Base-by-base conservation (phyloP, 2,888 invertebrate genomes). In the Stictocephala bisonia region DNA sequence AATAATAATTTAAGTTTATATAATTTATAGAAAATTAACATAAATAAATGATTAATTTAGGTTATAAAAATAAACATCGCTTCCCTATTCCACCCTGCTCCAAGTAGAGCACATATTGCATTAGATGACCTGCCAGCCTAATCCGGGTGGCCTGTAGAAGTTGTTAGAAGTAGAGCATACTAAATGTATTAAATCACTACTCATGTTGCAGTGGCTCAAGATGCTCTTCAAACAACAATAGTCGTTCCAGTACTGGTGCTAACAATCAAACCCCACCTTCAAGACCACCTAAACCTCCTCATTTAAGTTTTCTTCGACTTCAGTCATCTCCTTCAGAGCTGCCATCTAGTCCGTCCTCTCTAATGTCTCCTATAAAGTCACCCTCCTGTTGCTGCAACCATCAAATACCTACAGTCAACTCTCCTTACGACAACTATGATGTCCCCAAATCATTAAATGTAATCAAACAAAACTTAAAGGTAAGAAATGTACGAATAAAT, bases 381-480 rank as follows among this genome's bases (percentile, higher is more conserved):
- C 60, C 20, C 24, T 40, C 40, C 4, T 64, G 64, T 26, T 64
- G 64, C 64, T 64, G 64, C 18, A 26, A 22, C 4, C 64, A 64
- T 15, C 31, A 35, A 18, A 13, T n/a, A 13, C 15, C 20, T 20
- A 20, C 44, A n/a, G n/a, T 27, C 40, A 64, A 20, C 27, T n/a
- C 66, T 31, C 75, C 64, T 24, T 76, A 71, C 24, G 77, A 92
- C 83, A 93, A 93, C 82, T 94, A 94, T 82, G 93, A 93, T 81
- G 86, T 93, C 75, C 93, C 93, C 9, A 78, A 78, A 70, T 73
- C 72, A 15, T 44, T 64, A 18, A 22, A 27, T 35, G 24, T 64
- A 7, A n/a, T 15, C 7, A 6, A 44, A 44, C 26, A 22, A n/a
- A 64, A 40, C 24, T 24, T 64, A 15, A 64, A 44, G 27, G 64